Evolutionary conservation across 2,113 vertebrate species (phyloP), one percentile per base, ranked within the genome.

Genomic region (Oxyura jamaicensis): DNA sequence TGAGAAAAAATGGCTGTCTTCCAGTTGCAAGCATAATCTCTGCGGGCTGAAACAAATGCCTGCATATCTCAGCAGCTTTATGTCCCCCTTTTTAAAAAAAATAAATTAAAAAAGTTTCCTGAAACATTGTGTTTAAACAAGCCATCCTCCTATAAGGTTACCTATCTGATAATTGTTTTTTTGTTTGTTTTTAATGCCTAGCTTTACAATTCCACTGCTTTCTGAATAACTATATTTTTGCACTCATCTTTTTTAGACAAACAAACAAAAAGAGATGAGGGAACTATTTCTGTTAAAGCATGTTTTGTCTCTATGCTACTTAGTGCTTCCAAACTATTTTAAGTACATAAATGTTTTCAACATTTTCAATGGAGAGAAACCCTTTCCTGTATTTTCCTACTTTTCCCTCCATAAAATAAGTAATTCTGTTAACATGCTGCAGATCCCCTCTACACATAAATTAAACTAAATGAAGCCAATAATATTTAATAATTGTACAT

Each of bases 41-140:
- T 92, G 8, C 41, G 10, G 9, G 23, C 22, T 74, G 92, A 93
- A 59, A 88, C 35, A 46, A 71, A 67, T 68, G 20, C 26, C 42
- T 68, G 13, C 9, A 11, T 8, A n/a, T 88, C 33, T 75, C 68
- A 84, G 35, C 6, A 89, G 71, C 68, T 94, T 97, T n/a, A 93
- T 90, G 92, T 50, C 74, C 79, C 5, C 90, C 82, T 62, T 75
- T 8, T 56, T 17, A 13, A 41, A 41, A 41, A 41, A 41, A 41
- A 41, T 5, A 41, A 41, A n/a, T n/a, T n/a, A 41, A 41, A 89
- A 93, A 76, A 2, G 3, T 72, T 89, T 93, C 66, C 46, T 92
- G 69, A 95, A 63, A 88, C 53, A 46, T 5, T 42, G 50, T 73
- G 91, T 74, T 96, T 65, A 96, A 76, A 91, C 29, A 83, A 96